Conservation (phyloP, 2,113 vertebrate species). For the Nestor notabilis region DNA sequence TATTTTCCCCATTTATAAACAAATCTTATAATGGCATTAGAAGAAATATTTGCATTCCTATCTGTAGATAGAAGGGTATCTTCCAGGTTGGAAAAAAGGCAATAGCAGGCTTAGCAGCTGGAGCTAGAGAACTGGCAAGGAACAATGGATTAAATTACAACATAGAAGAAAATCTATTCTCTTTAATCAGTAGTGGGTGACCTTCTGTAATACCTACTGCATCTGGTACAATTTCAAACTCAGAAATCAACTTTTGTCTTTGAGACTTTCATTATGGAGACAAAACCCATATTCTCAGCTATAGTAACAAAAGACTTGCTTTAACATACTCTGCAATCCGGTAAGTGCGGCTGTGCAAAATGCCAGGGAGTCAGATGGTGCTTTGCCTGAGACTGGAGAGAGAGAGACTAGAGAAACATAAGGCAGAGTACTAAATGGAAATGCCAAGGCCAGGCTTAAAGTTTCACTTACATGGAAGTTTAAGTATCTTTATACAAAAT, state of each 20-base stretch:
- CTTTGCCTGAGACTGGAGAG: not conserved
- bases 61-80: not conserved
- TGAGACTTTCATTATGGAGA: not conserved
- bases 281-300: not conserved
- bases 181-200: not conserved
- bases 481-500: not conserved
- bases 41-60: not conserved
- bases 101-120: not conserved
- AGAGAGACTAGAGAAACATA: not conserved
- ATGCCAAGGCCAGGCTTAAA: not conserved
- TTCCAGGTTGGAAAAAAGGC: not conserved
- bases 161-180: not conserved
- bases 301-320: not conserved
- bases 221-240: not conserved
- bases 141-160: not conserved
- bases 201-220: not conserved
- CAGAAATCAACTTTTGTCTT: not conserved
- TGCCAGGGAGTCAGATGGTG: not conserved
- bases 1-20: not conserved
- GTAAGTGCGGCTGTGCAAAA: not conserved
- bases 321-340: not conserved
- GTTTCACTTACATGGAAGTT: not conserved
- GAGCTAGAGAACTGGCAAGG: not conserved
- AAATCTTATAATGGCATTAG: not conserved
- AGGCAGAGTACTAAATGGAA: not conserved